Conservation (phyloP, 2,888 invertebrate species). For the Chymomyza amoena region DNA sequence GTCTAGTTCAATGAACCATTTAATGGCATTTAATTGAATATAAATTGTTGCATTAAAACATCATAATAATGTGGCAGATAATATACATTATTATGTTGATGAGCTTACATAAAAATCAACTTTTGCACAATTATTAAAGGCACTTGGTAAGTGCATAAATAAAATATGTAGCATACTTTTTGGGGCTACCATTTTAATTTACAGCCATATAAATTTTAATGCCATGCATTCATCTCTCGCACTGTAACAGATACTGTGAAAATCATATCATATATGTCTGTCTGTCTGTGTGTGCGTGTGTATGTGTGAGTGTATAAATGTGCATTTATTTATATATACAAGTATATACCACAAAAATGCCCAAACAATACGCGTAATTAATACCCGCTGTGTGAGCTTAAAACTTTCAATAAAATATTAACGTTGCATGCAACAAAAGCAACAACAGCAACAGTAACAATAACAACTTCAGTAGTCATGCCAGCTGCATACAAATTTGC, state of each 20-base stretch:
- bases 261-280: neutral
- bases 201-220: neutral
- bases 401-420: neutral
- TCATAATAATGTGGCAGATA: neutral
- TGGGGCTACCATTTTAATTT: conserved; percentile 1
- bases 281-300: neutral
- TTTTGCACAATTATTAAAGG: neutral
- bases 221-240: neutral
- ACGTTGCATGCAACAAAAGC: neutral
- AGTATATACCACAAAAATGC: neutral
- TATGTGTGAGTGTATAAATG: neutral
- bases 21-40: neutral
- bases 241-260: neutral
- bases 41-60: neutral
- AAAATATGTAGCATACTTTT: conserved; percentile 8
- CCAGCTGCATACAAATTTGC: neutral
- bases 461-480: neutral
- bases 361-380: neutral
- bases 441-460: neutral
- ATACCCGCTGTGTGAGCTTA: neutral
- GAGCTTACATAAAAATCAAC: neutral
- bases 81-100: neutral
- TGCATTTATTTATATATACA: neutral
- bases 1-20: neutral
- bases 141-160: neutral